Percentiles rank a stretch among this genome's conserved stretches.
Conservation (phyloP, 1,140 invertebrate species). For the Mesaphorura yosii region DNA sequence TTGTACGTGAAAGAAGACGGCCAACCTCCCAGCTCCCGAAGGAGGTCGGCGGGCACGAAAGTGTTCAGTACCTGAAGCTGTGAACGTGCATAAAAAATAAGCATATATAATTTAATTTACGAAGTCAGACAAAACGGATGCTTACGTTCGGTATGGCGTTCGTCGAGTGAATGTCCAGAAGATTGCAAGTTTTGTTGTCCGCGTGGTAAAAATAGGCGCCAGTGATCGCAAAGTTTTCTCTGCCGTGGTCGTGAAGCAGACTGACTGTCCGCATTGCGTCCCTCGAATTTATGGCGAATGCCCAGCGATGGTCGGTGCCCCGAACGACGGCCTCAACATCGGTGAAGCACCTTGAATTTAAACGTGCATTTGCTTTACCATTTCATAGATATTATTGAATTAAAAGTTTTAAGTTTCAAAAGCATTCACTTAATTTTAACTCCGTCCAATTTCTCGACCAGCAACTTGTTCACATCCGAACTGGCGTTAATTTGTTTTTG, state of each 20-base stretch:
- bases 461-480: neutral
- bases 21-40: neutral
- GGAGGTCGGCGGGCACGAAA: neutral
- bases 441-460: neutral
- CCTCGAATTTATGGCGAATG: neutral
- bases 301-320: no score
- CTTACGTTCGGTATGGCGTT: neutral
- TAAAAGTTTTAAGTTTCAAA: no score
- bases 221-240: neutral
- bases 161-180: no score
- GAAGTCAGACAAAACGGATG: neutral
- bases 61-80: conserved; percentile 3
- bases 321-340: no score
- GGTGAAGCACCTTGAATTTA: neutral
- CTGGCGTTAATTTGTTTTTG: neutral
- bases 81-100: neutral
- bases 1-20: conserved; percentile 3
- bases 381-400: no score
- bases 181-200: neutral
- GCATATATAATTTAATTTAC: neutral
- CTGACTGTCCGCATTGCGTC: conserved; percentile 1
- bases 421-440: neutral
- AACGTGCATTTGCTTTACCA: neutral
- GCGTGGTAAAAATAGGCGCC: conserved; percentile 1
- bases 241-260: conserved; percentile 2